Base-by-base conservation (phyloP, 2,888 invertebrate species). In the Diarsia dahlii region DNA sequence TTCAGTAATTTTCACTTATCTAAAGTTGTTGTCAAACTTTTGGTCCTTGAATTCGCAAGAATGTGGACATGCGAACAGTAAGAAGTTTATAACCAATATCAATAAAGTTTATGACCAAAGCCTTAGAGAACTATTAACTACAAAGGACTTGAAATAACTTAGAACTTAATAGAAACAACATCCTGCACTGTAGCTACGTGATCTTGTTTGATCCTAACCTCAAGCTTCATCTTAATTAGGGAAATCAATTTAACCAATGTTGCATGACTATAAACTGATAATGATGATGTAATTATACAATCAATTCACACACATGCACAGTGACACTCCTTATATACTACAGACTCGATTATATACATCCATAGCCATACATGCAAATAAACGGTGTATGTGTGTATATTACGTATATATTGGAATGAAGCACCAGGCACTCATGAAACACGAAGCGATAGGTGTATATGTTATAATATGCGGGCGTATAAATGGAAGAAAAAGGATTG, bases 241-340 rank as follows among this genome's bases (percentile, higher is more conserved):
- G 89, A 92, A 93, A 94, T 93, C 92, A 92, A 93, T 93, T 90
- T 89, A 89, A 87, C 89, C 89, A 90, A 91, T 89, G 90, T 90
- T 89, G 91, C 90, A 91, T 92, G 91, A 92, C 93, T 91, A 92
- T 91, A 86, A 87, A 86, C 89, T 89, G 90, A 91, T 94, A 92
- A 93, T 94, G 87, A 90, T 87, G 92, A 90, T 88, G 92, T 92
- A 92, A 94, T 93, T 92, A 93, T 85, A 86, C 89, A 87, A 92
- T 90, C 91, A 90, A 90, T 86, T 83, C 84, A 52, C 87, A 86
- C 84, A 88, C 86, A 86, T 67, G 48, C 67, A 80, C 76, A 71
- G 70, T 78, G 69, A 75, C 66, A 83, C 68, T 75, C 71, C 60
- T 66, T 84, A 84, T 77, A 80, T 84, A 84, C 65, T 67, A 80